Evolutionary conservation across 1,140 invertebrate genomes (phyloP), one percentile per base, ranked within the genome.

Genomic region (Chlorops oryzae): DNA sequence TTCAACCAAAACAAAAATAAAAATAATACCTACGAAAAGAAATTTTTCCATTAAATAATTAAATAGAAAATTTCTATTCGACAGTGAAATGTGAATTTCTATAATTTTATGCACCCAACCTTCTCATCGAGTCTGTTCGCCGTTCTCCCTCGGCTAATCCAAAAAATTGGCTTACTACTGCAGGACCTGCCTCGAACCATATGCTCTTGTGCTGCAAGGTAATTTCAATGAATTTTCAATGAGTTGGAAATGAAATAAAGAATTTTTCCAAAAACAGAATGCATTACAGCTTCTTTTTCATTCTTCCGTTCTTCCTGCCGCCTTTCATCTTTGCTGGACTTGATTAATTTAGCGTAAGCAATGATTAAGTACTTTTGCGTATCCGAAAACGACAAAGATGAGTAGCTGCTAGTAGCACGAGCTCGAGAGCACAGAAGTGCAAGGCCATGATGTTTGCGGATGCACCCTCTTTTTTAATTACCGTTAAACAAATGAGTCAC

Each of bases 271-370:
- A 20, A n/a, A 7, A 18, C 22, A 12, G 22, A 20, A 18, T 23
- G 24, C 24, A 41, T 41, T 41, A 41, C 22, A 41, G 24, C 24
- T 41, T 20, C 39, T 23, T 41, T 41, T 41, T 41, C 39, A 41
- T 41, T 41, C 39, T 12, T 41, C 12, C 22, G 17, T 4, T 13
- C 39, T 23, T 41, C 24, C 20, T 41, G 39, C 6, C 22, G 1
- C 6, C 15, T 15, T 1, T 3, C 37, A 23, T 20, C 21, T 5
- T 41, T 20, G 6, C 5, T 41, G 24, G 24, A 59, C 59, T 65
- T 67, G 64, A 67, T 67, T 67, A 67, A 67, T 67, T 67, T 67
- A 63, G 64, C 64, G 58, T 60, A 57, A 54, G 61, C 58, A 61
- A 67, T 67, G 64, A 67, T 67, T 67, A 67, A 67, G 64, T 67